Base-by-base conservation (phyloP, 1,140 invertebrate species). In the Drosophila sucinea region DNA sequence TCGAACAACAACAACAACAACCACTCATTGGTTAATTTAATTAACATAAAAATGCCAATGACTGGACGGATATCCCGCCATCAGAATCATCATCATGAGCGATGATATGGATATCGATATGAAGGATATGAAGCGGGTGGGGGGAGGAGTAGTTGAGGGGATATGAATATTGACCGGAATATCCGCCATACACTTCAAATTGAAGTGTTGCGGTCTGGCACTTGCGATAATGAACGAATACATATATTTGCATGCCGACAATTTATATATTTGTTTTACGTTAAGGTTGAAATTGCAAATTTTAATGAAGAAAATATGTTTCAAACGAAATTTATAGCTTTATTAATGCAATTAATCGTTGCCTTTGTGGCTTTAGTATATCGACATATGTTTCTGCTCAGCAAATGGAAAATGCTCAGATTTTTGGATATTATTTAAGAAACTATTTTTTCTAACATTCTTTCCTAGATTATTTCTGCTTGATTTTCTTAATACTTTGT, bases 1-100 rank as follows among this genome's bases (percentile, higher is more conserved):
- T 86, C 17, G 17, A 17, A 17, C 17, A 17, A 17, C 17, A 17
- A 17, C 17, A 17, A 77, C 79, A 81, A 84, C 80, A 77, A 47
- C 6, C 70, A 70, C 80, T 89, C 84, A 80, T 77, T 80, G 84
- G 80, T 68, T 29, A 79, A 84, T 84, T 77, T 80, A 86, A 86
- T 86, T 84, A 84, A 75, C 80, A 84, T 67, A 84, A 89, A 89
- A 84, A 77, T 77, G 54, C 54, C 65, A 57, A 61, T 79, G 70
- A 41, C 47, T 40, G 65, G 11, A 33, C 63, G 70, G 63, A 64
- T 61, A 58, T 41, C 35, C 67, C 25, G 23, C 40, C 27, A 62
- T 62, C 60, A 23, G 8, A 29, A 64, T 32, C 72, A 70, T 66
- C 57, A 41, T 54, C 69, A 54, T 41, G 35, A 51, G 69, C 11